These are phyloP conservation scores for Platycnemis pennipes DNA, from an alignment of 2,888 invertebrate species.

Conservation along the genomic window DNA sequence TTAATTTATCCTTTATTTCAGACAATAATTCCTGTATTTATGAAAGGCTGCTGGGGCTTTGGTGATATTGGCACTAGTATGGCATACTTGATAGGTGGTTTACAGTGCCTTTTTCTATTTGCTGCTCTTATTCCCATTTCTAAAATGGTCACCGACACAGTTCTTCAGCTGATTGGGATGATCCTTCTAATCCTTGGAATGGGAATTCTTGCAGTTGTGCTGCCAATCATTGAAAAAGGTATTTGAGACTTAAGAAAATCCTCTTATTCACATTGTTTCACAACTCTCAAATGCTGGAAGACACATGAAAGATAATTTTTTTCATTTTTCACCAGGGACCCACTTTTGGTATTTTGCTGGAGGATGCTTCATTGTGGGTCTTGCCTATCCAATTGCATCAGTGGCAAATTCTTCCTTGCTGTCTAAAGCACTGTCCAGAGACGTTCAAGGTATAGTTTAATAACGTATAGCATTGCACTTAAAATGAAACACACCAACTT, in stretches of 20 bases:
- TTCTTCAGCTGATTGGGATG: slow-evolving; percentile 76
- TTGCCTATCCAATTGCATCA: slow-evolving; percentile 74
- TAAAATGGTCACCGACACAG: slow-evolving; percentile 76
- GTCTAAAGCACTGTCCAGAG: slow-evolving; percentile 73
- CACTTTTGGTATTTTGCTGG: slow-evolving; percentile 72
- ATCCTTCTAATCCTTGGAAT: slow-evolving; percentile 75
- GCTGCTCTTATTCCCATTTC: slow-evolving; percentile 76
- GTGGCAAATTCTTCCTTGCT: slow-evolving; percentile 74
- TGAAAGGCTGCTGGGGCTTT: slow-evolving; percentile 77
- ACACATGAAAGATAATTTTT: neutral
- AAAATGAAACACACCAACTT: no score
- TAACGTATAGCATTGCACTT: no score
- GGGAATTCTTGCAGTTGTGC: slow-evolving; percentile 75
- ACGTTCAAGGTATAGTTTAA: slow-evolving; percentile 74
- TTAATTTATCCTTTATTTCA: slow-evolving; percentile 71
- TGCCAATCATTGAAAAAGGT: slow-evolving; percentile 74
- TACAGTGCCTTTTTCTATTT: slow-evolving; percentile 77
- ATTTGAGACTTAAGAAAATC: neutral
- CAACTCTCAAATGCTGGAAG: neutral
- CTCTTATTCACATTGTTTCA: no score
- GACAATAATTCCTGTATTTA: slow-evolving; percentile 78
- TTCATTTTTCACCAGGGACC: slow-evolving; percentile 69
- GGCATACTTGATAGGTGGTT: slow-evolving; percentile 78
- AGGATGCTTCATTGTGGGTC: slow-evolving; percentile 73
- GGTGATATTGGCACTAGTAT: slow-evolving; percentile 78